A percentile compares a stretch with the other conserved stretches of the same genome.
Conservation (phyloP, 2,797 vertebrate genomes). For the Notamacropus eugenii region DNA sequence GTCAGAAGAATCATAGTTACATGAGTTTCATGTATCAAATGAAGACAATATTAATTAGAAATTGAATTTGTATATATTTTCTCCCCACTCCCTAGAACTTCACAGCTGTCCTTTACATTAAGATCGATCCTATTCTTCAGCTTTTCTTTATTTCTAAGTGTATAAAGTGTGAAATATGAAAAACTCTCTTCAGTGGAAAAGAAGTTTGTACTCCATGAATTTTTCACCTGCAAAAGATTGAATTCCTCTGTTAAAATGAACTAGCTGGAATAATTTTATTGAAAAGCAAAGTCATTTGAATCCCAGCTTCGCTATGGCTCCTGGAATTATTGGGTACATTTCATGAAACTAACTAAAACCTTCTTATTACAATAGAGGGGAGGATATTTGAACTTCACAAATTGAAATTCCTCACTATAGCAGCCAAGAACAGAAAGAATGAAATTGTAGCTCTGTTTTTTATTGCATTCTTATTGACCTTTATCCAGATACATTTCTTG, state of each 20-base stretch:
- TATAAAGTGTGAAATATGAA: slow-evolving; percentile 31
- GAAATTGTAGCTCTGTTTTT: background rate
- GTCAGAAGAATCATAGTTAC: background rate
- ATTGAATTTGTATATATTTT: background rate
- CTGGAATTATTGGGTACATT: slow-evolving; percentile 43
- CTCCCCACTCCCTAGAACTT: background rate
- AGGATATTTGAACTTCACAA: slow-evolving; percentile 21
- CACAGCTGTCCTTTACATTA: background rate
- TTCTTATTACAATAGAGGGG: slow-evolving; percentile 8
- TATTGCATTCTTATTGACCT: background rate
- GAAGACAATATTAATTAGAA: background rate
- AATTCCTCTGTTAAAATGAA: slow-evolving; percentile 43
- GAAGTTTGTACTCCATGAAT: slow-evolving; percentile 22
- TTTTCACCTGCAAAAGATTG: slow-evolving; percentile 50
- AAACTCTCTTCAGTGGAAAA: slow-evolving; percentile 46
- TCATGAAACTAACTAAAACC: slow-evolving; percentile 40
- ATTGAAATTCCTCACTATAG: slow-evolving; percentile 10
- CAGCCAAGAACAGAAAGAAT: slow-evolving; percentile 22
- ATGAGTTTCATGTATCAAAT: background rate
- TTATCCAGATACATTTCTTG: background rate
- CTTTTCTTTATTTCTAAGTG: background rate
- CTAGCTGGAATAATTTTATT: slow-evolving; percentile 42
- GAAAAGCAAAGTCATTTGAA: slow-evolving; percentile 36
- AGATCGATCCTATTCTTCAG: background rate
- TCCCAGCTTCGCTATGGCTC: slow-evolving; percentile 52